These are phyloP conservation scores for Heterotis niloticus DNA, from an alignment of 2,113 vertebrate species.

Conservation along the genomic window DNA sequence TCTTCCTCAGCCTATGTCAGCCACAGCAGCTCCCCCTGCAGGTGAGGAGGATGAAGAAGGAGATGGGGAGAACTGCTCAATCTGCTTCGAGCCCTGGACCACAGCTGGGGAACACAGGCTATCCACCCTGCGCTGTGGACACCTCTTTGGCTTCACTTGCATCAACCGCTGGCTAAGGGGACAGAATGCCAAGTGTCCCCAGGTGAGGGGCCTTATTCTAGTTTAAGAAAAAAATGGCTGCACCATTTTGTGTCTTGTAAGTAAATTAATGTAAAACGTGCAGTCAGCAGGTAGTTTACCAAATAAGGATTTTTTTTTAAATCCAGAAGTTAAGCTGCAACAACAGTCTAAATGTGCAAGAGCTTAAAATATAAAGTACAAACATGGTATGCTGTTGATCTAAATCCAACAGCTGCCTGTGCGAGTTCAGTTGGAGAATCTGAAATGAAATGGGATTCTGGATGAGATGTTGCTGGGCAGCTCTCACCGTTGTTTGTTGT, in stretches of 20 bases:
- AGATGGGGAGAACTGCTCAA: constrained; percentile 82
- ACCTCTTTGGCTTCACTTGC: constrained; percentile 87
- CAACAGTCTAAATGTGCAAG: too few species aligned
- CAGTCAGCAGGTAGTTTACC: too few species aligned
- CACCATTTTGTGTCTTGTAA: too few species aligned
- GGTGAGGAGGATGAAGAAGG: constrained; percentile 48
- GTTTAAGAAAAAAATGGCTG: background rate
- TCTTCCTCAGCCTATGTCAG: background rate
- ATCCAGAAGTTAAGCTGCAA: too few species aligned
- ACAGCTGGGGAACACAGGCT: constrained; percentile 83
- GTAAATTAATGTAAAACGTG: too few species aligned
- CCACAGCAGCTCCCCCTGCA: background rate
- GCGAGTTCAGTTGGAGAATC: too few species aligned
- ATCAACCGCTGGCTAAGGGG: constrained; percentile 86
- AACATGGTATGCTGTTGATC: too few species aligned
- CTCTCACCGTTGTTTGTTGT: background rate
- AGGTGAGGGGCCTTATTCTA: constrained; percentile 64
- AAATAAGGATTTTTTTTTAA: too few species aligned
- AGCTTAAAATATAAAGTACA: too few species aligned
- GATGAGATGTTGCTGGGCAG: background rate
- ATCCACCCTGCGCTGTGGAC: constrained; percentile 83
- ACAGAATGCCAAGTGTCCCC: constrained; percentile 82
- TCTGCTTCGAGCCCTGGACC: constrained; percentile 94
- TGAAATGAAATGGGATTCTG: too few species aligned
- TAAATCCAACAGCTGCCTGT: too few species aligned